Evolutionary conservation across 2,113 vertebrate genomes (phyloP).

Genomic region (Microtus pennsylvanicus): DNA sequence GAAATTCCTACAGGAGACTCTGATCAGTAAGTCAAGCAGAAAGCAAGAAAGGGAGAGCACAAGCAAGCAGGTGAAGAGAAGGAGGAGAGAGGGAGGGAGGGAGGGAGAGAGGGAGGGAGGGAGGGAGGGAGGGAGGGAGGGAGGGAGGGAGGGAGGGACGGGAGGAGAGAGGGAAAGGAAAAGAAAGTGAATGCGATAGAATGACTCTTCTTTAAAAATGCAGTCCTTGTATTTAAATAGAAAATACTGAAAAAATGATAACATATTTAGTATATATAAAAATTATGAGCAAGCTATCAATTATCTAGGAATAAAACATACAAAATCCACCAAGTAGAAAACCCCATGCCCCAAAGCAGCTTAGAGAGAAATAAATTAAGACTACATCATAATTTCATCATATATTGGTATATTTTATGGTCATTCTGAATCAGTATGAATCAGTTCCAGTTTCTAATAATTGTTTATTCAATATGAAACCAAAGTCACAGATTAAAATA

Average conservation of each 20-base stretch:
- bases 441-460: background rate
- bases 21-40: no score
- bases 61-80: no score
- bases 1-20: no score
- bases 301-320: constrained; percentile 16
- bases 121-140: no score
- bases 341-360: background rate
- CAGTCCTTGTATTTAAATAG: no score
- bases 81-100: no score
- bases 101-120: no score
- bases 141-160: no score
- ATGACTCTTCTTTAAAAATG: no score
- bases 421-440: background rate
- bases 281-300: background rate
- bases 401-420: background rate
- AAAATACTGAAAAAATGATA: background rate
- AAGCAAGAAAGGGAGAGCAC: no score
- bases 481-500: background rate
- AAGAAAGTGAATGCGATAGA: no score
- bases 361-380: background rate
- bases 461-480: background rate
- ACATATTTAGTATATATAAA: background rate
- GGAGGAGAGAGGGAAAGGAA: no score
- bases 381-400: background rate
- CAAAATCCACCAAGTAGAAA: background rate